These are phyloP conservation scores for Nesospiza acunhae DNA, from an alignment of 2,113 vertebrate genomes.

Conservation along the genomic window DNA sequence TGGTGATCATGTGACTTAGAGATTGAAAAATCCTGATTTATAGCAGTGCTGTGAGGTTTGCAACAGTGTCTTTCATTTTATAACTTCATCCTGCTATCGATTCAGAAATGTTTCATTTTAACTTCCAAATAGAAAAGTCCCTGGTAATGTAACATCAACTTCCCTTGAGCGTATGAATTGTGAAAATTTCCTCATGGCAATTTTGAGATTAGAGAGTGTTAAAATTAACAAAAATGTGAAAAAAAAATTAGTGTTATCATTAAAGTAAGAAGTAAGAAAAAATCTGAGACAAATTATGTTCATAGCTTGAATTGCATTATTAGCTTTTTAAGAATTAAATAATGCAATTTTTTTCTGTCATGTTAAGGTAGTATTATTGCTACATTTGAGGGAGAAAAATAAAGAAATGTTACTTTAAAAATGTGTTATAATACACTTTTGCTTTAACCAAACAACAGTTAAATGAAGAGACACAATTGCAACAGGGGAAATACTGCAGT, in stretches of 20 bases:
- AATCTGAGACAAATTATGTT: not conserved
- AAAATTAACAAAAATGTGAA: not conserved
- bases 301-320: not conserved
- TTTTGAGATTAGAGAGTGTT: not conserved
- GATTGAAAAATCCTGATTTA: not conserved
- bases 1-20: not conserved
- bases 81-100: not conserved
- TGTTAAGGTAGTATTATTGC: not conserved
- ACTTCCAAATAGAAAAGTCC: not conserved
- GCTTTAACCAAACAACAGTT: not conserved
- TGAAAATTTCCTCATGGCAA: not conserved
- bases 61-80: not conserved
- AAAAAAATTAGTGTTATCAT: not conserved
- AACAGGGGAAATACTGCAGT: not conserved
- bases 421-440: not conserved
- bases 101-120: not conserved
- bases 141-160: not conserved
- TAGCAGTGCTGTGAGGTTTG: not conserved
- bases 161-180: not conserved
- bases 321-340: not conserved
- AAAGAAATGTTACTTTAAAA: not conserved
- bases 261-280: not conserved
- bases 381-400: not conserved
- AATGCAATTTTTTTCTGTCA: not conserved
- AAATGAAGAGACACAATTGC: not conserved